Conservation (phyloP, 2,888 invertebrate species). For the Chrysodeixis includens region DNA sequence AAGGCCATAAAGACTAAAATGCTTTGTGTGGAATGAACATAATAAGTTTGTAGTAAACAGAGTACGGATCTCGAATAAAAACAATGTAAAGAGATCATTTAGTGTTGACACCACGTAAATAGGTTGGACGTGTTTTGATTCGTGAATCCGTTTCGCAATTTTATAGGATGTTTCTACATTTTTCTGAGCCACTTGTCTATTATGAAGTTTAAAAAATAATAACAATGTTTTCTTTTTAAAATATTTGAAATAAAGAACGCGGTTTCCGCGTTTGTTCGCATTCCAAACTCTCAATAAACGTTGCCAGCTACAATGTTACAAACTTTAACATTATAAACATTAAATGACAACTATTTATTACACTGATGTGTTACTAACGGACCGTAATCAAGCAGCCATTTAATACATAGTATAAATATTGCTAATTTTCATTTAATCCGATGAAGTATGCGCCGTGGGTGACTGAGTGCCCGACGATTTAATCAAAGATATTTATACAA, state of each 20-base stretch:
- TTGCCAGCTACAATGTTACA: conserved; percentile 39
- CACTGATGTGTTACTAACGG: conserved; percentile 60
- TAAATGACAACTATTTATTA: conserved; percentile 62
- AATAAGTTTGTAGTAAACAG: conserved; percentile 54
- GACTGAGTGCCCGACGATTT: conserved; percentile 58
- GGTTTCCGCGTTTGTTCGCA: conserved; percentile 11
- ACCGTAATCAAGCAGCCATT: conserved; percentile 69
- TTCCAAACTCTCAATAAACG: conserved; percentile 28
- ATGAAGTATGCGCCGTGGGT: conserved; percentile 63
- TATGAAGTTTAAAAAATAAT: conserved; percentile 36
- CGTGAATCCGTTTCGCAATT: conserved; percentile 51
- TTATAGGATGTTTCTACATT: conserved; percentile 39
- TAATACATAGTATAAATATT: conserved; percentile 75
- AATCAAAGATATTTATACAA: conserved; percentile 67
- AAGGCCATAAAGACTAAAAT: conserved; percentile 58
- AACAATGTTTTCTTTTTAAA: conserved; percentile 29
- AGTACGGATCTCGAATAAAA: conserved; percentile 72
- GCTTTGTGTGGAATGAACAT: conserved; percentile 35
- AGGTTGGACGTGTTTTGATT: conserved; percentile 75
- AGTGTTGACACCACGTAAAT: conserved; percentile 76
- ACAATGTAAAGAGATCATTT: conserved; percentile 66
- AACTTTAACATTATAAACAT: conserved; percentile 41
- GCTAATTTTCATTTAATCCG: conserved; percentile 80
- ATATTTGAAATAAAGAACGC: conserved; percentile 7
- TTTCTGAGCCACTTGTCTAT: conserved; percentile 25